A percentile compares a stretch with the other conserved stretches of the same genome.
Conservation (phyloP, 2,888 invertebrate species). For the Drosophila fungiperda region DNA sequence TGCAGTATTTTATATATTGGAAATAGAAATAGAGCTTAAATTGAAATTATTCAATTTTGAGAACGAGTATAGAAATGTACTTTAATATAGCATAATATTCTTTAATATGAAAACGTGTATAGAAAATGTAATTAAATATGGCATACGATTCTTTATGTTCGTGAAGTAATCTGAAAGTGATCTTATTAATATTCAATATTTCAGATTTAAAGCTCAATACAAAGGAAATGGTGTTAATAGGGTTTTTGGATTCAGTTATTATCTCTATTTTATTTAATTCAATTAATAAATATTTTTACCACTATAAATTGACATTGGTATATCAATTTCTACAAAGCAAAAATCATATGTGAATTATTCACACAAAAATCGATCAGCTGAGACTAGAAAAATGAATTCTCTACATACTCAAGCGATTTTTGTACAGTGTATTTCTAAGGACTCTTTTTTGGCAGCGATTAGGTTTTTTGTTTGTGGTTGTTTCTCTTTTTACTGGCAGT, state of each 20-base stretch:
- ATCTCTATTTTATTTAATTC: background rate
- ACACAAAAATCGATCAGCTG: conserved; percentile 1
- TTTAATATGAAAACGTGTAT: background rate
- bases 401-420: conserved; percentile 10
- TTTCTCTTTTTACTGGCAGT: conserved; percentile 36
- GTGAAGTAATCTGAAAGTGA: background rate
- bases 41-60: background rate
- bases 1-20: background rate
- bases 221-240: background rate
- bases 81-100: background rate
- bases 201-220: background rate
- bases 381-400: background rate
- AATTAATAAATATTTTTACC: background rate
- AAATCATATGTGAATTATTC: background rate
- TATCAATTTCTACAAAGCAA: background rate
- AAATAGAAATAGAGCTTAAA: background rate
- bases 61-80: background rate
- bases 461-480: conserved; percentile 21
- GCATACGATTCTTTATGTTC: background rate
- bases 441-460: conserved; percentile 34
- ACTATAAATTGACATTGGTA: background rate
- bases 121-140: background rate
- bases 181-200: background rate
- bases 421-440: conserved; percentile 60
- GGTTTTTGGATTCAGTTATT: background rate